phyloP scores from a whole-genome alignment of 2,888 invertebrate species.

The Helicoverpa assulta region DNA sequence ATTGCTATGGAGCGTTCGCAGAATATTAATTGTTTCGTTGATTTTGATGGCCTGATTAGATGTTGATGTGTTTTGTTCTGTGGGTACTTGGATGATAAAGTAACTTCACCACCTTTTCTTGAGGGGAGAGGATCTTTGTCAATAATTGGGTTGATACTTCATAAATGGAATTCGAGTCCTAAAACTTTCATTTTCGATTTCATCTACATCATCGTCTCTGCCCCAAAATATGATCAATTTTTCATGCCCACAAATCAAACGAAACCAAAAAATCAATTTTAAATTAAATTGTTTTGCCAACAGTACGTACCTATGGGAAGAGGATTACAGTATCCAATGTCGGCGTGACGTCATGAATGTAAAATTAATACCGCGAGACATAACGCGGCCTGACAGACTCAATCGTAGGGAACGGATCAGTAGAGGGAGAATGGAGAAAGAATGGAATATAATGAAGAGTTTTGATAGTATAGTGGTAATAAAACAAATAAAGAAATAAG shows the following conservation, averaged over 20 bases:
- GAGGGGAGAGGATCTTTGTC: too few relatives aligned
- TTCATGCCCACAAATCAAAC: too few relatives aligned
- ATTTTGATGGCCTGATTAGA: slow-evolving; percentile 11
- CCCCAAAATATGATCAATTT: too few relatives aligned
- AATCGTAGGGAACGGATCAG: slow-evolving; percentile 80
- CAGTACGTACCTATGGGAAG: slow-evolving; percentile 75
- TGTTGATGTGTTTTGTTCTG: too few relatives aligned
- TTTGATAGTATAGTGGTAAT: background rate
- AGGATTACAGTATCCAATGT: slow-evolving; percentile 80
- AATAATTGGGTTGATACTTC: too few relatives aligned
- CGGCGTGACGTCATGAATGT: slow-evolving; percentile 87
- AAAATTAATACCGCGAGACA: slow-evolving; percentile 86
- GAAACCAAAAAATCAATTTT: background rate
- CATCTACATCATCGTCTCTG: too few relatives aligned
- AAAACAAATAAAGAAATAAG: background rate
- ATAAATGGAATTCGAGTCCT: too few relatives aligned
- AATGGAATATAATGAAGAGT: slow-evolving; percentile 1
- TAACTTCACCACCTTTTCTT: too few relatives aligned
- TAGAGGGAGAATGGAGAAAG: slow-evolving; percentile 45
- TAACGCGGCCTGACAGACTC: slow-evolving; percentile 83
- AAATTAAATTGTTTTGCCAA: slow-evolving; percentile 64
- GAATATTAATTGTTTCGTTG: slow-evolving; percentile 51
- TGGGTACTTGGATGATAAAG: too few relatives aligned
- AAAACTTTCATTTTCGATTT: too few relatives aligned
- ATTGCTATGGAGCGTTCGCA: slow-evolving; percentile 74